Conservation (phyloP, 2,797 vertebrate genomes). For the Agapornis canus region DNA sequence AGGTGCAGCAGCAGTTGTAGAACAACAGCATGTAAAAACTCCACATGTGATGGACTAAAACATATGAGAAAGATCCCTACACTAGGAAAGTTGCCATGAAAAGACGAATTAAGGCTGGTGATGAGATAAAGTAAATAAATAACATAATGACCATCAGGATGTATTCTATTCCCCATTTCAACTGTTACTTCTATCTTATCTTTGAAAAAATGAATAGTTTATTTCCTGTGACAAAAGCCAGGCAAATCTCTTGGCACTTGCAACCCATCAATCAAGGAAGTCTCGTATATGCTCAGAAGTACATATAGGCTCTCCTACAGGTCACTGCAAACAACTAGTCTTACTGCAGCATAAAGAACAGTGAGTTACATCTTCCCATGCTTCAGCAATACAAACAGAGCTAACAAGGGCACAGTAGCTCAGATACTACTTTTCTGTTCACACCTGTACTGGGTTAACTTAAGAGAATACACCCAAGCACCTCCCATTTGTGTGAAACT, state of each 20-base stretch:
- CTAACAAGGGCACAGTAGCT: not conserved
- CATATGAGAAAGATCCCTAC: not conserved
- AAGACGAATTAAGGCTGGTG: not conserved
- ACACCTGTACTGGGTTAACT: not conserved
- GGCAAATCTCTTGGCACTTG: conserved; percentile 1
- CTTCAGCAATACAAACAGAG: not conserved
- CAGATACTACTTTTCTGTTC: not conserved
- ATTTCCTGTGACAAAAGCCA: not conserved
- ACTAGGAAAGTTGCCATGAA: not conserved
- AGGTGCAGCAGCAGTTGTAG: not conserved
- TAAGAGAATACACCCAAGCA: not conserved
- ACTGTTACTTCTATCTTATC: not conserved
- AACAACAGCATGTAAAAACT: not conserved
- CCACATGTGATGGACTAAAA: not conserved
- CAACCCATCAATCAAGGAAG: not conserved
- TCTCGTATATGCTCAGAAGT: not conserved
- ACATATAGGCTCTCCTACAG: not conserved
- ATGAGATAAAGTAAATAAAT: not conserved
- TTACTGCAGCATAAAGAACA: not conserved
- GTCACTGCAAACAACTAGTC: not conserved
- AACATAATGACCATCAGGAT: not conserved
- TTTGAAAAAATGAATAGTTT: not conserved
- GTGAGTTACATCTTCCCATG: not conserved
- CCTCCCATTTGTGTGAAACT: not conserved
- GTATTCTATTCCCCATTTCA: not conserved